Base-by-base conservation (phyloP, 30 jellyfish, hydroid and myxozoan genomes). In the Haliclystus octoradiatus region DNA sequence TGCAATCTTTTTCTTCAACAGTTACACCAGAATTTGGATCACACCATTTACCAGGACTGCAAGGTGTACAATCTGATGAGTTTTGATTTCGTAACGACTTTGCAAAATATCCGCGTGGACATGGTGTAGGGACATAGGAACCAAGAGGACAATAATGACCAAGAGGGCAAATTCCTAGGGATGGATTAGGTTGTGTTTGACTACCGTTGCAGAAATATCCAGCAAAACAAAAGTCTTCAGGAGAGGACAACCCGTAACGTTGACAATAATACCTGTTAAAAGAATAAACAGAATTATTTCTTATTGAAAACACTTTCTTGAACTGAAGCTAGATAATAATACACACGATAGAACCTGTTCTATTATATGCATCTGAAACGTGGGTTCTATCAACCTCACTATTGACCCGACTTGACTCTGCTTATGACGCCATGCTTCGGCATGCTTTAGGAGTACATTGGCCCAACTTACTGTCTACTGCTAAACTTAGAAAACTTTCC, bases 31-130 rank as follows among this genome's bases (percentile, higher is more conserved):
- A 88, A 60, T 81, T 80, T 0, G 97, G 97, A 62, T 88, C 88
- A 50, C 97, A 88, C 97, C 97, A 88, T 70, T 80, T 88, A 14
- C 97, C 97, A 28, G 84, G 84, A 51, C 97, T 79, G 78, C 97
- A 88, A 13, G 97, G 88, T 49, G 79, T 80, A 79, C 97, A 88
- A 61, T 75, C 88, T 25, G 84, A 2, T 25, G 50, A 28, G 64
- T 65, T 74, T 73, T 72, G 60, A 22, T 84, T 73, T 2, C 97
- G 85, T 0, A 85, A 71, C 22, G 83, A 47, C 62, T 88, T 88
- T 1, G 88, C 87, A 66, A 88, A 88, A 31, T 64, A 79, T 22
- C 97, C 97, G 5, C 87, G 82, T 5, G 94, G 94, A 52, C 97
- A 88, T 4, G 94, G 85, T 22, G 53, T 31, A 25, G 97, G 97